A percentile compares a stretch with the other conserved stretches of the same genome.
Evolutionary conservation across 1,140 invertebrate genomes (phyloP).

Genomic region (Anastatus disparis): DNA sequence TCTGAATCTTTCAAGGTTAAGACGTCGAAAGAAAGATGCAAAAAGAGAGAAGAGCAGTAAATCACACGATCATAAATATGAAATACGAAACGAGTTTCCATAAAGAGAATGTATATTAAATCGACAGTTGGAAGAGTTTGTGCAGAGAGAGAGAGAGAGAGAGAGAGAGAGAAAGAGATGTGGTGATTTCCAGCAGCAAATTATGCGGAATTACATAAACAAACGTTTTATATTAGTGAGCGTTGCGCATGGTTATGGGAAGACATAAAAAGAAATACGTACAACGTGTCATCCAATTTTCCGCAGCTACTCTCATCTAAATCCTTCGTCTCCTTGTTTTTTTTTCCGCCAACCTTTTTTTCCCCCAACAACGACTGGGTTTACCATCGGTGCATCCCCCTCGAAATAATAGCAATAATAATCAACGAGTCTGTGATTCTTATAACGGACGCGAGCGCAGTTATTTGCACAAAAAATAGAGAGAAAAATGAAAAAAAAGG

Average conservation of each 20-base stretch:
- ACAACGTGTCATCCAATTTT: background rate
- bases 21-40: too few species aligned
- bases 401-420: slow-evolving; percentile 18
- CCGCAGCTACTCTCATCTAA: slow-evolving; percentile 3
- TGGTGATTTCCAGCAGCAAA: background rate
- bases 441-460: background rate
- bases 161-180: too few species aligned
- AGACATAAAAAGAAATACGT: background rate
- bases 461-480: background rate
- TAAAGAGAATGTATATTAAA: background rate
- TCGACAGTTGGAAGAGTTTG: background rate
- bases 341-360: slow-evolving; percentile 10
- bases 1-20: too few species aligned
- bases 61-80: slow-evolving; percentile 1
- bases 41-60: background rate
- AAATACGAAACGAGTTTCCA: background rate
- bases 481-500: background rate
- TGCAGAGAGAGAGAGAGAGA: too few species aligned
- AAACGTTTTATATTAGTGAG: background rate
- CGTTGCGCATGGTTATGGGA: background rate
- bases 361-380: background rate
- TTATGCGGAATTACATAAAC: slow-evolving; percentile 16
- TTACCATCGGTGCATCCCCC: background rate
- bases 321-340: background rate
- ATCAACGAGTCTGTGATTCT: slow-evolving; percentile 15